Conservation (phyloP, 1,140 invertebrate genomes). For the Drosophila carrolli region DNA sequence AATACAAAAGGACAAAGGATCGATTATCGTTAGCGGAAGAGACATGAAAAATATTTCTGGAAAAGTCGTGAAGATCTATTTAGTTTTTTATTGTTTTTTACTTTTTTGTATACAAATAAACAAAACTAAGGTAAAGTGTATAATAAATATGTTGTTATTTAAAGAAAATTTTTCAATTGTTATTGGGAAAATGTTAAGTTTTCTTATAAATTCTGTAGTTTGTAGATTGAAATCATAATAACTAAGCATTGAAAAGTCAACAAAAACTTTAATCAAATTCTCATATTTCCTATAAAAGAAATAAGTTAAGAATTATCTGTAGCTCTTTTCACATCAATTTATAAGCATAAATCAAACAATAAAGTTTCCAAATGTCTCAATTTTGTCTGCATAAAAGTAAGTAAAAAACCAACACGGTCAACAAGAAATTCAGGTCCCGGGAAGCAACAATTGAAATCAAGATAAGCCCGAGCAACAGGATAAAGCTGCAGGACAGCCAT, state of each 20-base stretch:
- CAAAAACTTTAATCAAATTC: too few species aligned
- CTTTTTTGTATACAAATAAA: not conserved
- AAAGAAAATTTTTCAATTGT: too few species aligned
- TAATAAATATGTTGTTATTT: too few species aligned
- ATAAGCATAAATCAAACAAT: not conserved
- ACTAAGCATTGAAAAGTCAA: too few species aligned
- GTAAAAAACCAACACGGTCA: slow-evolving; percentile 10
- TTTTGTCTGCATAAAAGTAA: slow-evolving; percentile 10
- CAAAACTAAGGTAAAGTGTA: not conserved
- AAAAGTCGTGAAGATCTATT: not conserved
- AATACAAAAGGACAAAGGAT: slow-evolving; percentile 14
- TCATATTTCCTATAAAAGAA: too few species aligned
- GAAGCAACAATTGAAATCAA: slow-evolving; percentile 59
- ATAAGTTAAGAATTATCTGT: too few species aligned
- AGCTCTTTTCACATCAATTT: rapidly evolving
- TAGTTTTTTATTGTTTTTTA: not conserved
- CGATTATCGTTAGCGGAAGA: not conserved
- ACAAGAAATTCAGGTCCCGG: slow-evolving; percentile 5
- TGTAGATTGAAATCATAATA: too few species aligned
- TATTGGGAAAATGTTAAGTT: too few species aligned
- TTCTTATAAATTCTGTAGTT: too few species aligned
- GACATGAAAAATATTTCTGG: not conserved
- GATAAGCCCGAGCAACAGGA: slow-evolving; percentile 59
- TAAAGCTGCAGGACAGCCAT: slow-evolving; percentile 64
- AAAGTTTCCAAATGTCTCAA: slow-evolving; percentile 17